These are phyloP conservation scores for Miltochrista miniata DNA, from an alignment of 2,888 invertebrate species.

Conservation along the genomic window DNA sequence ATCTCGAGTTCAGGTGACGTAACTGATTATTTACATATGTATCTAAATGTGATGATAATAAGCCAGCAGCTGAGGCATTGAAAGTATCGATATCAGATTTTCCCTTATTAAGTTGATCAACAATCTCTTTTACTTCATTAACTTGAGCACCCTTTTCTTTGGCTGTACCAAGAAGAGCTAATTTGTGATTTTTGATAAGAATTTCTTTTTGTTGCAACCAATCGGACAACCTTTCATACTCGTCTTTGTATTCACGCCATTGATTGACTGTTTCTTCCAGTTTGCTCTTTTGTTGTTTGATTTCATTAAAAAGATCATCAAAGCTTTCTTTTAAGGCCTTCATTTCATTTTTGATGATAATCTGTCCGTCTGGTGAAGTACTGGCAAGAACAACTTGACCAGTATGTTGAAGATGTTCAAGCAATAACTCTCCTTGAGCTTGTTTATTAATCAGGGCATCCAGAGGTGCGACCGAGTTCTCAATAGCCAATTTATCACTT, in stretches of 20 bases:
- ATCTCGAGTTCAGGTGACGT: slow-evolving; percentile 92
- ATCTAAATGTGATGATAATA: slow-evolving; percentile 92
- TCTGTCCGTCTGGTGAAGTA: slow-evolving; percentile 91
- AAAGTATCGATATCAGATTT: slow-evolving; percentile 92
- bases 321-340: slow-evolving; percentile 93
- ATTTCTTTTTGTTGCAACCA: slow-evolving; percentile 97
- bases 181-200: slow-evolving; percentile 94
- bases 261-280: slow-evolving; percentile 91
- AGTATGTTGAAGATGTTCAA: slow-evolving; percentile 94
- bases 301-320: slow-evolving; percentile 92
- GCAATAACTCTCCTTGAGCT: slow-evolving; percentile 93
- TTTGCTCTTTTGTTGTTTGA: slow-evolving; percentile 92
- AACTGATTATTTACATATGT: slow-evolving; percentile 94
- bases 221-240: slow-evolving; percentile 94
- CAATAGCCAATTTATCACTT: slow-evolving; percentile 94
- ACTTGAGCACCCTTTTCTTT: slow-evolving; percentile 94
- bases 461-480: slow-evolving; percentile 94
- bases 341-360: slow-evolving; percentile 92
- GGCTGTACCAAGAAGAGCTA: slow-evolving; percentile 90
- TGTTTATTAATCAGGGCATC: slow-evolving; percentile 94
- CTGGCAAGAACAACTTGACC: slow-evolving; percentile 94
- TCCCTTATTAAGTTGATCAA: slow-evolving; percentile 89
- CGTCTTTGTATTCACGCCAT: slow-evolving; percentile 96
- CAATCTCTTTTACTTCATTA: slow-evolving; percentile 89
- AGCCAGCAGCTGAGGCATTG: slow-evolving; percentile 89